Conservation (phyloP, 1,140 invertebrate genomes). For the Meloidogyne hapla region DNA sequence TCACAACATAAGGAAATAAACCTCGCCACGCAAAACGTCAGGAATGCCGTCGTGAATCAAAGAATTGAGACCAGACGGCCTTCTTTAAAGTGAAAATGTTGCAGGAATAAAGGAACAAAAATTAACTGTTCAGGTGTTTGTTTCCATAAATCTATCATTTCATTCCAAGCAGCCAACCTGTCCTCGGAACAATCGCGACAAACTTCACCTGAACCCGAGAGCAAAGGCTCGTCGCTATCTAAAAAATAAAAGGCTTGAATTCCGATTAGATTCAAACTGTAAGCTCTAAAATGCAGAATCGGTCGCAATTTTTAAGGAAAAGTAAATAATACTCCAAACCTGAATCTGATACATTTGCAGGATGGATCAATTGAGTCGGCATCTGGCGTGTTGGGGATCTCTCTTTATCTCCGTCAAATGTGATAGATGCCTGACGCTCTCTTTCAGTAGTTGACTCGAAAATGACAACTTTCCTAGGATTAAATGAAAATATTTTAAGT, state of each 20-base stretch:
- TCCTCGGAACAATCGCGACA: slow-evolving; percentile 91
- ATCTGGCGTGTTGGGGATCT: slow-evolving; percentile 67
- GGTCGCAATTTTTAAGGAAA: too few species aligned
- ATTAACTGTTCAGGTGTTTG: slow-evolving; percentile 65
- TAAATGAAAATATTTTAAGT: neutral
- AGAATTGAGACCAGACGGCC: slow-evolving; percentile 75
- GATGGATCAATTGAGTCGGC: slow-evolving; percentile 65
- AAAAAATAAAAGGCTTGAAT: slow-evolving; percentile 27
- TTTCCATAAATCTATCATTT: slow-evolving; percentile 79
- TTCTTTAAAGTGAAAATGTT: slow-evolving; percentile 42
- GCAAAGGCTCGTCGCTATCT: slow-evolving; percentile 86
- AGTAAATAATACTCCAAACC: slow-evolving; percentile 67
- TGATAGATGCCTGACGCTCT: slow-evolving; percentile 72
- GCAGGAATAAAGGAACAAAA: neutral
- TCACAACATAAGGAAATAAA: neutral
- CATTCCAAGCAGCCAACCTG: slow-evolving; percentile 86
- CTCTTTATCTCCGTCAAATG: slow-evolving; percentile 67
- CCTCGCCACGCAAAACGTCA: slow-evolving; percentile 86
- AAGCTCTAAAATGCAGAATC: too few species aligned
- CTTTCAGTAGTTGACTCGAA: slow-evolving; percentile 81
- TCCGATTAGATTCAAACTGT: too few species aligned
- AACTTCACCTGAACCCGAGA: slow-evolving; percentile 91
- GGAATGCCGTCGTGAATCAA: slow-evolving; percentile 87
- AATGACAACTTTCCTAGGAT: slow-evolving; percentile 72
- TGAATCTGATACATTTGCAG: slow-evolving; percentile 74